A percentile compares a stretch with the other conserved stretches of the same genome.
These are phyloP conservation scores for Salminus brasiliensis DNA, from an alignment of 2,113 vertebrate genomes.

Conservation along the genomic window DNA sequence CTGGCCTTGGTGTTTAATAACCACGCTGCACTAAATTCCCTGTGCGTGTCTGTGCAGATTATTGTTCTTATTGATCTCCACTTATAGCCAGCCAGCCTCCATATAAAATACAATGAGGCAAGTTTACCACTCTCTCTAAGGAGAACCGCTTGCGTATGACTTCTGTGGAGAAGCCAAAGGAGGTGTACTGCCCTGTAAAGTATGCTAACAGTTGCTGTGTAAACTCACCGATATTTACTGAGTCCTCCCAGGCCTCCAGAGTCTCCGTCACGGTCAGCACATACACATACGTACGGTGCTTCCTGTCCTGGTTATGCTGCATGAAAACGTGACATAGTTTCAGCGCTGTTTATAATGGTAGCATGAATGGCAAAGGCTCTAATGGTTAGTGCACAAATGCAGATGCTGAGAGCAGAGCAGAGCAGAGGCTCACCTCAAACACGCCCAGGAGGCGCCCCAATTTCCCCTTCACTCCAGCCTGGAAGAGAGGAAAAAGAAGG, in stretches of 20 bases:
- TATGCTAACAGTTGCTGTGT: slow-evolving; percentile 4
- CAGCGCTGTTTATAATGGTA: background rate
- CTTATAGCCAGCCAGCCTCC: background rate
- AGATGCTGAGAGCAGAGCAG: background rate
- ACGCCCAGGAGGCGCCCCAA: slow-evolving; percentile 94
- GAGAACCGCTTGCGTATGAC: background rate
- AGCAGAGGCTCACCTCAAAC: slow-evolving; percentile 86
- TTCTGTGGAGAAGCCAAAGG: background rate
- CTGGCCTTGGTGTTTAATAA: slow-evolving; percentile 7
- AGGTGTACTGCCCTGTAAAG: background rate
- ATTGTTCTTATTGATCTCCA: background rate
- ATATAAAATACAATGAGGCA: background rate
- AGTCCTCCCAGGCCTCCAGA: slow-evolving; percentile 97
- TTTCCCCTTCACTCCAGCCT: slow-evolving; percentile 98
- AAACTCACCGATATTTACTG: slow-evolving; percentile 90
- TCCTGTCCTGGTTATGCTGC: slow-evolving; percentile 91
- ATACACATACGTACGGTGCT: slow-evolving; percentile 95
- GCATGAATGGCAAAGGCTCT: background rate
- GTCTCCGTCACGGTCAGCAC: slow-evolving; percentile 95
- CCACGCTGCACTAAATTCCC: background rate
- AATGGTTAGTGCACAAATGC: background rate
- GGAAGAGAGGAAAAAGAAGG: slow-evolving; percentile 50
- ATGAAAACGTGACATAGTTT: slow-evolving; percentile 46
- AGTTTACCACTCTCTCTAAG: background rate
- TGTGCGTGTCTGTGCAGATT: background rate